Evolutionary conservation across 1,140 invertebrate species (phyloP), one percentile per base, ranked within the genome.

Genomic region (Lordiphosa collinella): DNA sequence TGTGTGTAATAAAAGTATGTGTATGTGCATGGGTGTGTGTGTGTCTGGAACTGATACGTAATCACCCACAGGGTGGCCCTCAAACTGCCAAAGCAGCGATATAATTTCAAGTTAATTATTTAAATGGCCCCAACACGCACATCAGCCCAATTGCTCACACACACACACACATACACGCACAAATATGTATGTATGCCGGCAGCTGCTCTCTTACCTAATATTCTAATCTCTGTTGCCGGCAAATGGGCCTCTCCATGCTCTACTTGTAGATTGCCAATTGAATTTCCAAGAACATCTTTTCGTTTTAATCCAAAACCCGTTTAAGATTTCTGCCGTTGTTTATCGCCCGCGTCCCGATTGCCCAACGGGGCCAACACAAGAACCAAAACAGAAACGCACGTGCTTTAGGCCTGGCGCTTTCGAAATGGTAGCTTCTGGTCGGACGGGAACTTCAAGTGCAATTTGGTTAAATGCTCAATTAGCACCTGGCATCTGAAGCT

Each of bases 81-180:
- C 18, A 22, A 22, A 22, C 18, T 22, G 18, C 18, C n/a, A 16
- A 12, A 34, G 13, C 22, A 12, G n/a, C n/a, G 43, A 62, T 80
- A 52, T 67, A 58, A 75, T 76, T 75, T 62, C 53, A 74, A 73
- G 60, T 70, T 82, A 65, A 54, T 56, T 71, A 62, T 66, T 66
- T 66, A 70, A 80, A 82, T 75, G 75, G 59, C 63, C 60, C 38
- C 35, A 29, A 29, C 14, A 13, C 18, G 18, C 18, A 22, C 18
- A 22, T 22, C 4, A 22, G 18, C 18, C 18, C 18, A 22, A 22
- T 22, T 22, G 18, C 18, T 22, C 18, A 63, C 74, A 75, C 37
- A 55, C 38, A 48, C 9, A 25, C 40, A 59, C 32, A 38, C 38
- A 44, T 4, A 43, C 22, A 58, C 43, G 55, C 37, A 32, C 29